phyloP scores from a whole-genome alignment of 2,113 vertebrate genomes.

The Thomomys bottae region DNA sequence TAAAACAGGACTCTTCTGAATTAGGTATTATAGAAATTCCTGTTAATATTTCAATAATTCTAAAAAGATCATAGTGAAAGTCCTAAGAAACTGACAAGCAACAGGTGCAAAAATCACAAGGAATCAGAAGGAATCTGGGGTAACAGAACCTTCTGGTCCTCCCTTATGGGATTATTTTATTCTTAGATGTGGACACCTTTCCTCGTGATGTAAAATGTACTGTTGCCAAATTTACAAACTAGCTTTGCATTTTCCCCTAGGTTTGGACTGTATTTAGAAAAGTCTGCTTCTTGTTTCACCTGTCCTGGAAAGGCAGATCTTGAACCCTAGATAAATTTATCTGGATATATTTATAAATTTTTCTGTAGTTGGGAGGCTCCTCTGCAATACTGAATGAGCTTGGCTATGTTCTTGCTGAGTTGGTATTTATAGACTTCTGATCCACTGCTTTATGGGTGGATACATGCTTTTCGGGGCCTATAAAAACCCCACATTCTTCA shows the following conservation, averaged over 20 bases:
- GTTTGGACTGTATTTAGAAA: not conserved
- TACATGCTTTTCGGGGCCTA: slow-evolving; percentile 12
- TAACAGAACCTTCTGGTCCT: not conserved
- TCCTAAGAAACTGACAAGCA: not conserved
- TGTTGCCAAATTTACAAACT: not conserved
- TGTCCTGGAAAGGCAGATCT: not conserved
- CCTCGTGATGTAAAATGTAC: not conserved
- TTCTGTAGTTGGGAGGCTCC: not conserved
- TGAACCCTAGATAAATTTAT: slow-evolving; percentile 54
- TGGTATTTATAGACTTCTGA: slow-evolving; percentile 61
- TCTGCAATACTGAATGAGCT: slow-evolving; percentile 19
- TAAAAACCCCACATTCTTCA: slow-evolving; percentile 27
- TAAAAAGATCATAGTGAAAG: slow-evolving; percentile 2
- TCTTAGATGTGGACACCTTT: not conserved
- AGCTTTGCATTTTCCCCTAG: not conserved
- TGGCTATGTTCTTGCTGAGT: slow-evolving; percentile 23
- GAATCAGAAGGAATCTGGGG: not conserved
- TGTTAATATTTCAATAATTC: slow-evolving; percentile 3
- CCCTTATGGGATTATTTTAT: not conserved
- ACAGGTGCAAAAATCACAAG: not conserved
- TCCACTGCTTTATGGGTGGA: slow-evolving; percentile 32
- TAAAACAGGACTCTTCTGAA: slow-evolving; percentile 15
- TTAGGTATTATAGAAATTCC: slow-evolving; percentile 24
- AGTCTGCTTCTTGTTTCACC: not conserved
- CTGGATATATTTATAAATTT: slow-evolving; percentile 20